Evolutionary conservation across 2,797 vertebrate genomes (phyloP), one percentile per base, ranked within the genome.

Genomic region (Karalla daura): DNA sequence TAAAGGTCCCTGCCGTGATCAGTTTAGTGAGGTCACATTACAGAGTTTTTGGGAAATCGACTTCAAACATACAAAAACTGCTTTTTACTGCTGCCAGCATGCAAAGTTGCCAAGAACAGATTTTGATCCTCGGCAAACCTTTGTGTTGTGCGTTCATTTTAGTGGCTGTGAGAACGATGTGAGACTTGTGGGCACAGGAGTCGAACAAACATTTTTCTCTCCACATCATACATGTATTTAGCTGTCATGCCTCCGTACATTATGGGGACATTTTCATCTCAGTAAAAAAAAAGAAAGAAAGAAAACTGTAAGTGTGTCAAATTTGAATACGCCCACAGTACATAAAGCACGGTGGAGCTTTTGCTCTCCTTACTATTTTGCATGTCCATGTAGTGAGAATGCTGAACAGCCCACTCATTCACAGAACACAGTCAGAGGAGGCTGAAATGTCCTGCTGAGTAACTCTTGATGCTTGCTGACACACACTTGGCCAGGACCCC

Each of bases 61-160:
- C 58, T 75, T 78, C 58, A 80, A 61, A 58, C 24, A 23, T 46
- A 33, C 35, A 54, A 43, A 67, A 69, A 4, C 21, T 39, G 41
- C 63, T 65, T 15, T 74, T 43, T 70, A 43, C 35, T 32, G 49
- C 56, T 74, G 79, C 74, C 81, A 84, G 51, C 47, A 56, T 51
- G 41, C 58, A 74, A 61, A 81, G 62, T 74, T 56, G 70, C 79
- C 74, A 79, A 77, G 65, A 62, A 63, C 65, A 80, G 84, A 74
- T 72, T 69, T n/a, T 78, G 71, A 81, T 81, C 74, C 75, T 74
- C 60, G 60, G 36, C 67, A 78, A 77, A 75, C 54, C 51, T 50
- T 66, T 72, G 59, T 63, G 67, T 24, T 25, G 50, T 27, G 5
- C 11, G 2, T 74, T 68, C 21, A 54, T 79, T 77, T 70, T 24